These are phyloP conservation scores for Schrankia costaestrigalis DNA, from an alignment of 2,888 invertebrate genomes.

Conservation along the genomic window DNA sequence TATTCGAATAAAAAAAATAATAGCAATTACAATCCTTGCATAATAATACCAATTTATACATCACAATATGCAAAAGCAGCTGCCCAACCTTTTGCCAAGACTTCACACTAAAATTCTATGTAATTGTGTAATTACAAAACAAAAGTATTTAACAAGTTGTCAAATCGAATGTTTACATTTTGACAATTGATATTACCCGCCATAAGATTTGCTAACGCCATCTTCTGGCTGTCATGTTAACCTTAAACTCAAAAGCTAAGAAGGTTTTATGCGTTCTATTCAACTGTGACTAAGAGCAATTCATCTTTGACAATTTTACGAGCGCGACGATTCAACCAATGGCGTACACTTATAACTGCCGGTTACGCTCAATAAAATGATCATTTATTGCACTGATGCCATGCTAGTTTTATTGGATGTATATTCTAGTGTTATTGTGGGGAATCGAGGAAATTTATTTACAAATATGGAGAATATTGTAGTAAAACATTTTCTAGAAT, in stretches of 20 bases:
- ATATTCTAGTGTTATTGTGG: slow-evolving; percentile 28
- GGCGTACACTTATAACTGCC: slow-evolving; percentile 37
- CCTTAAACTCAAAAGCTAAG: slow-evolving; percentile 29
- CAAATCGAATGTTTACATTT: slow-evolving; percentile 22
- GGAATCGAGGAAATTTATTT: slow-evolving; percentile 26
- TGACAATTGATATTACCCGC: slow-evolving; percentile 23
- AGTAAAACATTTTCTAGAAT: no score
- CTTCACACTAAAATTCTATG: slow-evolving; percentile 17
- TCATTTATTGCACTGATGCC: slow-evolving; percentile 34
- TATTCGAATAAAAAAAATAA: no score
- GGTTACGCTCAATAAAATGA: slow-evolving; percentile 50
- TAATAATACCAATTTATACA: background rate
- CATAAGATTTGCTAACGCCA: slow-evolving; percentile 20
- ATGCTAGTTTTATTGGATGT: slow-evolving; percentile 26
- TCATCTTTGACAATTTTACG: slow-evolving; percentile 45
- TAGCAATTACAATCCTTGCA: no score
- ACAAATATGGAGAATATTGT: slow-evolving; percentile 6
- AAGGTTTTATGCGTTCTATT: slow-evolving; percentile 40
- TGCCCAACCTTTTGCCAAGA: slow-evolving; percentile 6
- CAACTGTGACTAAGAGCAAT: slow-evolving; percentile 37
- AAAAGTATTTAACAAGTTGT: slow-evolving; percentile 24
- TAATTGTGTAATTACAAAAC: no score
- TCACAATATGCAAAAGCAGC: background rate
- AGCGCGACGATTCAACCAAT: slow-evolving; percentile 39
- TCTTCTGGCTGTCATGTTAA: slow-evolving; percentile 21